phyloP scores from a whole-genome alignment of 35 echinoderm and acorn worm species.

The Strongylocentrotus purpuratus region DNA sequence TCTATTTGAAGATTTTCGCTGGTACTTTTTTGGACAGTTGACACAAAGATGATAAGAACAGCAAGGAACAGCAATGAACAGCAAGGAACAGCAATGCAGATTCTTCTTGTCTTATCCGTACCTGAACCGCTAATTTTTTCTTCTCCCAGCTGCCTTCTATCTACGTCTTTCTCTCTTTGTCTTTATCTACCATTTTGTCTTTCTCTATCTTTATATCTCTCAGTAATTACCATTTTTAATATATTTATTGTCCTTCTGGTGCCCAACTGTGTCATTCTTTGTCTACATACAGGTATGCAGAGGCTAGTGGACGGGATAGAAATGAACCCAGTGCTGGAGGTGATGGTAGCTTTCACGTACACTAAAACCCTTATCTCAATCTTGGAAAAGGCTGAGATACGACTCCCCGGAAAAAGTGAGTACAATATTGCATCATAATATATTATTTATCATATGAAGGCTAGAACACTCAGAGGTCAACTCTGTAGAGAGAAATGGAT shows the following conservation, averaged over 20 bases:
- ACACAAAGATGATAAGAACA: too few species aligned
- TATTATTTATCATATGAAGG: too few species aligned
- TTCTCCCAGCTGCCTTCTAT: not conserved
- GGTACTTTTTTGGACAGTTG: too few species aligned
- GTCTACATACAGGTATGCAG: conserved; percentile 25
- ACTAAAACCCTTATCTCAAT: conserved; percentile 49
- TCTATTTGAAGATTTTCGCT: too few species aligned
- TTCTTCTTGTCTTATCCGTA: too few species aligned
- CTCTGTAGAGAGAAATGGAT: too few species aligned
- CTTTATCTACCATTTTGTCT: not conserved
- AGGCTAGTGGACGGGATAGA: conserved; percentile 39
- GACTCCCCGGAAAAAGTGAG: conserved; percentile 34
- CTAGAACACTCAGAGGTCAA: too few species aligned
- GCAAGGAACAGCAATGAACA: too few species aligned
- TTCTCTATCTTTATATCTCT: not conserved
- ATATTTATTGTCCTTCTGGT: not conserved
- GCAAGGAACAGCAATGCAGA: too few species aligned
- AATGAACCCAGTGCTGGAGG: conserved; percentile 48
- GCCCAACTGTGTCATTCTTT: not conserved
- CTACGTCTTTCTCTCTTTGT: not conserved
- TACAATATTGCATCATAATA: not conserved
- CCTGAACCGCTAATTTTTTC: not conserved
- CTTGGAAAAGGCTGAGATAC: not conserved
- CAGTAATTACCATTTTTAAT: not conserved
- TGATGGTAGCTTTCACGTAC: conserved; percentile 67